Conservation (phyloP, 2,113 vertebrate genomes). For the Corythornis cristatus region DNA sequence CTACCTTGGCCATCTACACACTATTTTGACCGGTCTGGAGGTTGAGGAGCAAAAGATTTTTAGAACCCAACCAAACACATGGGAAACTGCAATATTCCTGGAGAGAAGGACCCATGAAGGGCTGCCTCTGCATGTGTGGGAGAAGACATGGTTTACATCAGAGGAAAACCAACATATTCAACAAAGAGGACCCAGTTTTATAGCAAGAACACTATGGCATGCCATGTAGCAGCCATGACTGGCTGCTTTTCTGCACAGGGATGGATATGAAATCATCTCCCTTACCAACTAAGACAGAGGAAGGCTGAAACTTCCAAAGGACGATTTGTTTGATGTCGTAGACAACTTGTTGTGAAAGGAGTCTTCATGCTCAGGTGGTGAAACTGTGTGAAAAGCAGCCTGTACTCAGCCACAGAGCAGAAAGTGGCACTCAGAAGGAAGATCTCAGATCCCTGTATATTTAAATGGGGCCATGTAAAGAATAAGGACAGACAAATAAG, state of each 20-base stretch:
- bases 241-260: not conserved
- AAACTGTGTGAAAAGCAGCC: not conserved
- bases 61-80: not conserved
- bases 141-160: not conserved
- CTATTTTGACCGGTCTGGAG: not conserved
- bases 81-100: not conserved
- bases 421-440: not conserved
- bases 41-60: rapidly evolving
- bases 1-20: not conserved
- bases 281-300: not conserved
- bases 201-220: not conserved
- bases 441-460: not conserved
- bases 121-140: not conserved
- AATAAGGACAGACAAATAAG: not conserved
- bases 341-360: not conserved
- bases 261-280: not conserved
- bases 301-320: not conserved
- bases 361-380: not conserved
- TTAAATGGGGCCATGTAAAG: not conserved
- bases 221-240: too few species aligned
- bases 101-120: not conserved
- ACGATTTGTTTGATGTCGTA: rapidly evolving
- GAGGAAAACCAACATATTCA: not conserved
- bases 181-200: not conserved
- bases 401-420: not conserved